A percentile compares a stretch with the other conserved stretches of the same genome.
Conservation (phyloP, 2,888 invertebrate species). For the Sipha maydis region DNA sequence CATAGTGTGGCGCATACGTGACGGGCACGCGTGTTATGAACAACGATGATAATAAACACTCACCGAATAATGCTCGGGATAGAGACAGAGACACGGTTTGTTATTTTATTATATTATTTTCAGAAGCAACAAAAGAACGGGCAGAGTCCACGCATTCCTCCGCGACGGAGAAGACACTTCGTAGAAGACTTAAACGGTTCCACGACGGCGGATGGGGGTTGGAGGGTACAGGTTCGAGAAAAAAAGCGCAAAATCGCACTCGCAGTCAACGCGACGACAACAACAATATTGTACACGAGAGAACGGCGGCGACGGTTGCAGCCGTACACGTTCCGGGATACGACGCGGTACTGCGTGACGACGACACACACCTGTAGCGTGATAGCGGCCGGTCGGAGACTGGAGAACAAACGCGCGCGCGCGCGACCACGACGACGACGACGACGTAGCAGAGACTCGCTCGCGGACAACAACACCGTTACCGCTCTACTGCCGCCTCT, state of each 20-base stretch:
- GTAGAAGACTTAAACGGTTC: not conserved
- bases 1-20: not conserved
- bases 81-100: not conserved
- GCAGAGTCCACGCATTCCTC: constrained; percentile 36
- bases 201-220: not conserved
- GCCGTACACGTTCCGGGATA: not conserved
- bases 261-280: not conserved
- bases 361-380: constrained; percentile 4
- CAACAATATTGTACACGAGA: not conserved
- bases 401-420: not conserved
- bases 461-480: not conserved
- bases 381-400: constrained; percentile 10
- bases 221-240: not conserved
- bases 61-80: constrained; percentile 2
- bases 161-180: not conserved
- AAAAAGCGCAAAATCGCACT: too few species aligned
- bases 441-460: not conserved
- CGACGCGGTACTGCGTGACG: not conserved
- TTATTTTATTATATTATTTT: constrained; percentile 7
- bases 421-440: too few species aligned
- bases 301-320: not conserved
- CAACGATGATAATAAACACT: constrained; percentile 2
- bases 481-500: not conserved
- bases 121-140: constrained; percentile 47
- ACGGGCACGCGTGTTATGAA: not conserved